Evolutionary conservation across 2,888 invertebrate species (phyloP).

Genomic region (Dryobota labecula): DNA sequence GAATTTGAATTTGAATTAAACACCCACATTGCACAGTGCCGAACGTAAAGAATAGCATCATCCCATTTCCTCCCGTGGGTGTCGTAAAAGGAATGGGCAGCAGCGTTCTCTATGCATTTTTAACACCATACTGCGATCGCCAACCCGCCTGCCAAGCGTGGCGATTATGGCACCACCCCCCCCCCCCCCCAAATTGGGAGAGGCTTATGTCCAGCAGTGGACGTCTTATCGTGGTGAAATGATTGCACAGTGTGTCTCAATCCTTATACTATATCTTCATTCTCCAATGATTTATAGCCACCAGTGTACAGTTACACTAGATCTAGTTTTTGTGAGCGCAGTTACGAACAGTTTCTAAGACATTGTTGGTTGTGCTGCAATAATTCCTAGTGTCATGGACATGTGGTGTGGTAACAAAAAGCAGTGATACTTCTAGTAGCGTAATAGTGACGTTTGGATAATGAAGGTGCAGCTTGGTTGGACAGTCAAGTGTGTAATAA

Average conservation of each 20-base stretch:
- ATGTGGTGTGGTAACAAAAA: conserved; percentile 38
- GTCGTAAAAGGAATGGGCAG: too few relatives aligned
- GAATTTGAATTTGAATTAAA: too few relatives aligned
- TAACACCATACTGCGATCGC: too few relatives aligned
- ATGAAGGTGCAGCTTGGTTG: conserved; percentile 28
- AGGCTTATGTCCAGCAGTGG: too few relatives aligned
- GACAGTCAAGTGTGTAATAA: neutral
- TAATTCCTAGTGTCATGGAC: conserved; percentile 41
- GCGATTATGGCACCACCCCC: too few relatives aligned
- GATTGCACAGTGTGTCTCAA: conserved; percentile 11
- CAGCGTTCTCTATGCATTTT: too few relatives aligned
- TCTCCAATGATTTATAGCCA: conserved; percentile 22
- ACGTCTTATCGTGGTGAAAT: too few relatives aligned
- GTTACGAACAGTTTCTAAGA: conserved; percentile 12
- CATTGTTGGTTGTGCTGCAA: conserved; percentile 28
- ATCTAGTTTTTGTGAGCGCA: conserved; percentile 26
- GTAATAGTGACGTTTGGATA: conserved; percentile 21
- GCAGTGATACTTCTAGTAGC: conserved; percentile 14
- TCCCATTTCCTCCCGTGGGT: too few relatives aligned
- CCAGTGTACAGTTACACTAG: neutral
- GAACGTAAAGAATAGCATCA: too few relatives aligned
- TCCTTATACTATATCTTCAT: conserved; percentile 25
- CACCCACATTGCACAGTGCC: too few relatives aligned
- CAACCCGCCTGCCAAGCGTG: too few relatives aligned
- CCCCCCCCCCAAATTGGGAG: too few relatives aligned